Evolutionary conservation across 2,113 vertebrate genomes (phyloP), one percentile per base, ranked within the genome.

Genomic region (Nannospalax galili): DNA sequence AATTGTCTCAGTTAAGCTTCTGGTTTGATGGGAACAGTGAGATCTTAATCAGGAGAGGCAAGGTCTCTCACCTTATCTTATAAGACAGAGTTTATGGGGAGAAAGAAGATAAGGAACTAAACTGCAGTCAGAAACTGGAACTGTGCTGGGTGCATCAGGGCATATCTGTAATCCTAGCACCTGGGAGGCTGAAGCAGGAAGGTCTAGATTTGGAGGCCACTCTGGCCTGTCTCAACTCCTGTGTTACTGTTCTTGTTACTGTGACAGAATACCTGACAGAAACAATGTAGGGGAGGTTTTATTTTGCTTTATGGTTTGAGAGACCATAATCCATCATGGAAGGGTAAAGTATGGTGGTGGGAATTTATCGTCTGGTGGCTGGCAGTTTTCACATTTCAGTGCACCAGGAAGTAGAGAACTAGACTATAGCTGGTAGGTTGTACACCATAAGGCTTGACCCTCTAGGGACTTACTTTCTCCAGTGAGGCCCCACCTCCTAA

Each of bases 51-150:
- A 19, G 67, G 56, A 56, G 65, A 95, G 91, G 78, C 30, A 48
- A 90, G 81, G 42, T 58, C 82, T 28, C 82, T 80, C 45, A 8
- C 32, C 69, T 95, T 92, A 89, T 93, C 80, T 90, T 42, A 93
- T 20, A 40, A 92, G 82, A 52, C 30, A 64, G 40, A 45, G n/a
- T 92, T 95, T 85, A 52, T 72, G 20, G 72, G 42, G 2, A 78
- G 30, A 56, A 37, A 42, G 84, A 62, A 56, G 73, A n/a, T 89
- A 79, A 91, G 48, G 91, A 73, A 17, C 20, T 74, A 20, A 62
- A n/a, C 22, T 32, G 6, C 10, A 9, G 35, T 58, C 24, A 40
- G 56, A 5, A 42, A 7, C 0, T 12, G 30, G 28, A 32, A 37
- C 45, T 17, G 32, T 52, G 52, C 32, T 28, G 24, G 56, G 86